phyloP scores from a whole-genome alignment of 2,888 invertebrate genomes.

The Esperia sulphurella region DNA sequence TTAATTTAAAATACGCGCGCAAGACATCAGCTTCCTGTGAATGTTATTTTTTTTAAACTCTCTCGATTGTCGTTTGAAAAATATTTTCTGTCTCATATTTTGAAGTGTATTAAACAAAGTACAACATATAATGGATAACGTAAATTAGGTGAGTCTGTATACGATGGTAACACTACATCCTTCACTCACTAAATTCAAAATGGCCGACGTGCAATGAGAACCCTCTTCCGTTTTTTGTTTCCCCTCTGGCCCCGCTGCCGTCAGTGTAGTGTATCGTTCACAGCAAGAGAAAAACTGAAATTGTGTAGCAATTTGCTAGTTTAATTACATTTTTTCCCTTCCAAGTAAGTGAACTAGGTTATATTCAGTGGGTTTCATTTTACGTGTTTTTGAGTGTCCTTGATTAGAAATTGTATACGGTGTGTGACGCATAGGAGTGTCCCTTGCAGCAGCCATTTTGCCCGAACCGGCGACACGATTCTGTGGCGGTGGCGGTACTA shows the following conservation, averaged over 20 bases:
- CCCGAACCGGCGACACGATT: conserved; percentile 77
- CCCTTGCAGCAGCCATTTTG: conserved; percentile 78
- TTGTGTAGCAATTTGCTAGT: conserved; percentile 77
- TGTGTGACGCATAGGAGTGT: conserved; percentile 83
- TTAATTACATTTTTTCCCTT: conserved; percentile 76
- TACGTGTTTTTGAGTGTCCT: conserved; percentile 47
- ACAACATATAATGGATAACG: conserved; percentile 7
- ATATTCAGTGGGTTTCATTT: conserved; percentile 51
- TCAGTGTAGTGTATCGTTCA: conserved; percentile 78
- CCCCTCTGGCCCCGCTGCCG: conserved; percentile 78
- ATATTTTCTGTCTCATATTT: conserved; percentile 16
- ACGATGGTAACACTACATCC: conserved; percentile 12
- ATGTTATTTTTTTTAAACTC: conserved; percentile 8
- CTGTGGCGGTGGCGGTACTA: conserved; percentile 62
- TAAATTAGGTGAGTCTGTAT: not conserved
- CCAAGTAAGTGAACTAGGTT: conserved; percentile 73
- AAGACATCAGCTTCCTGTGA: not conserved
- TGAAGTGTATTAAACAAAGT: conserved; percentile 10
- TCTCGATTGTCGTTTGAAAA: conserved; percentile 8
- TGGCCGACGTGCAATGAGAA: conserved; percentile 67
- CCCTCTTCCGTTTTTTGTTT: conserved; percentile 78
- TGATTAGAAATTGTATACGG: conserved; percentile 41
- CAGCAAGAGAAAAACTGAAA: conserved; percentile 77
- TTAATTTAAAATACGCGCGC: conserved; percentile 3
- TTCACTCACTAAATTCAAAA: conserved; percentile 35